A percentile compares a stretch with the other conserved stretches of the same genome.
Evolutionary conservation across 2,888 invertebrate species (phyloP).

Genomic region (Synergus laeviventris): DNA sequence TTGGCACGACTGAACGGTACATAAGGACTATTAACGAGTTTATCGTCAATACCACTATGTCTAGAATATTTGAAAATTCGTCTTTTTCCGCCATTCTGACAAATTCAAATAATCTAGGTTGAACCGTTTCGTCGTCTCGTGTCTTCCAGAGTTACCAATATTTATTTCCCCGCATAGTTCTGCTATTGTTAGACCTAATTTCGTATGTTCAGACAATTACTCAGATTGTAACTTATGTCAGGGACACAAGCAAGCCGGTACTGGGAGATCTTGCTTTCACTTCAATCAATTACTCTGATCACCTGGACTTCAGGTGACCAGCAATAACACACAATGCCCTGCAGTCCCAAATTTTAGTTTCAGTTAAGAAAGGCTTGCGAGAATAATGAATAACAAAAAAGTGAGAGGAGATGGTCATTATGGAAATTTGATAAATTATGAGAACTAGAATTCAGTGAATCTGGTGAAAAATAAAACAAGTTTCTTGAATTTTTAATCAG

Average conservation of each 20-base stretch:
- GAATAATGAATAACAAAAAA: neutral
- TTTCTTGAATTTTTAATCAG: neutral
- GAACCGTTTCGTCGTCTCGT: no score
- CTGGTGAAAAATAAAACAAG: neutral
- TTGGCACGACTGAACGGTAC: slow-evolving; percentile 26
- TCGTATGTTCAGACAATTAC: slow-evolving; percentile 38
- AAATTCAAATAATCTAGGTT: neutral
- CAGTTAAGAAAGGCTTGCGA: neutral
- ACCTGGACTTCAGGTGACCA: slow-evolving; percentile 43
- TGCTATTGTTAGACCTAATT: neutral
- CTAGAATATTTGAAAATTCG: neutral
- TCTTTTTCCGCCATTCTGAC: neutral
- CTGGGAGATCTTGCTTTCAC: slow-evolving; percentile 47
- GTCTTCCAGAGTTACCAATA: neutral
- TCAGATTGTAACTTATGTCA: slow-evolving; percentile 50
- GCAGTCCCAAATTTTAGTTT: neutral
- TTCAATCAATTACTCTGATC: slow-evolving; percentile 50
- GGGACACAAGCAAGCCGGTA: slow-evolving; percentile 53
- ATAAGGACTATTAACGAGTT: slow-evolving; percentile 10
- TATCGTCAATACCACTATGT: slow-evolving; percentile 16
- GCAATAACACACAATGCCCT: neutral
- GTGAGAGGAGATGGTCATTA: neutral
- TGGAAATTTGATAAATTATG: neutral
- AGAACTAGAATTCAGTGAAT: neutral
- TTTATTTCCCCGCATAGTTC: neutral